Evolutionary conservation across 2,797 vertebrate species (phyloP), one percentile per base, ranked within the genome.

Genomic region (Cetoscarus ocellatus): DNA sequence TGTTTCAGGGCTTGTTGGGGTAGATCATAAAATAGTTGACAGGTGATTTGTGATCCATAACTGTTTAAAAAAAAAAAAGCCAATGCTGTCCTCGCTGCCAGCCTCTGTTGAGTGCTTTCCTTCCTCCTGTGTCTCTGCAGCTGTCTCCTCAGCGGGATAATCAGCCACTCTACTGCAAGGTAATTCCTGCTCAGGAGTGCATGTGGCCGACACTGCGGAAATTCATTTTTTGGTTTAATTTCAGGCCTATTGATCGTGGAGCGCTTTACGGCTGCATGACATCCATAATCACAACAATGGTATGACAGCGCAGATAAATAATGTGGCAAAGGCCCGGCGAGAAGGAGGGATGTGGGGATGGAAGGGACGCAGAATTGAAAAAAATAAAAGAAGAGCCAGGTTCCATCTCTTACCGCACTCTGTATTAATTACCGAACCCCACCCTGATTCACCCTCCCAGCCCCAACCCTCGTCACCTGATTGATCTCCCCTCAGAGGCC

Each of bases 221-320:
- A 94, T 95, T 93, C 93, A 93, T 94, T 95, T 95, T 95, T 93
- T 87, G 90, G 90, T 95, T 95, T 95, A 95, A 95, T 95, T 95
- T 95, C 94, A 93, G 93, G 89, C 89, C 90, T 95, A 95, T 95
- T 95, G 95, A 95, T 95, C 93, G 91, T 76, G 77, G 82, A 88
- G 90, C 80, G 78, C 89, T 94, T 94, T 94, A 94, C 83, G 78
- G 89, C 92, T 79, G 89, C 91, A 88, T 93, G 94, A 94, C 94
- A 95, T 95, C 94, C 93, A 95, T 95, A 95, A 95, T 95, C 95
- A 95, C 92, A 95, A 94, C 93, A 94, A 94, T 91, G 91, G 86
- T 87, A 62, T 94, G 94, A 93, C 95, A 93, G 92, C 86, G 9
- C 74, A 91, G 90, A 94, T 94, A 94, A 95, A 95, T 95, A 94